Base-by-base conservation (phyloP, 1,140 invertebrate species). In the Dreissena polymorpha region DNA sequence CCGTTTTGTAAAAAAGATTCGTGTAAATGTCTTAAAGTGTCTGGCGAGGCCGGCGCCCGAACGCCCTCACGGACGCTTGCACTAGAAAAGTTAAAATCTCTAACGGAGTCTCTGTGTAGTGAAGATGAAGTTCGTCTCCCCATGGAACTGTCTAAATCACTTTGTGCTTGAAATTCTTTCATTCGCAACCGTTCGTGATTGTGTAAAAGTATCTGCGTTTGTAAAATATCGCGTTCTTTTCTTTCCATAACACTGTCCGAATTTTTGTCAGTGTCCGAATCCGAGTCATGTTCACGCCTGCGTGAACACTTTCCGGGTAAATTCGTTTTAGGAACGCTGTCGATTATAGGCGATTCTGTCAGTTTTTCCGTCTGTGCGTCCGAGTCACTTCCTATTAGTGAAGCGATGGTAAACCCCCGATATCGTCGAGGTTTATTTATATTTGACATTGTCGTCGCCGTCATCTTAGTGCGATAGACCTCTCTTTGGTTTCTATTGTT, bases 61-160 rank as follows among this genome's bases (percentile, higher is more conserved):
- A 83, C 53, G 10, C 70, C 71, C 60, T 83, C 81, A 68, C 57
- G 65, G 25, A 77, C 29, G 49, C 63, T 77, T 50, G 68, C 74
- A 76, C 55, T 76, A 77, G 81, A 83, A 70, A 83, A 74, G 69
- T 82, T 82, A 18, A 82, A 74, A 68, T 82, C 79, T 51, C 79
- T 6, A 10, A 82, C 10, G 16, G 70, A 67, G 27, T 82, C 79
- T 25, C 79, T 73, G 49, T 82, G 70, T 73, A 82, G 65, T 5
- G 79, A 74, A 13, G 50, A 50, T 18, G 79, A 68, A n/a, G 79
- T 67, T 71, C 71, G 21, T 10, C 68, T 49, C 0, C 53, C 29
- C 21, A 81, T 73, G 23, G 60, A 25, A 73, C 39, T 73, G 18
- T 73, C 60, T 25, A 81, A n/a, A 51, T 83, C 72, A 76, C 51